Percentiles rank a stretch among this genome's conserved stretches.
phyloP scores from a whole-genome alignment of 1,140 invertebrate genomes.

The Homalodisca vitripennis region DNA sequence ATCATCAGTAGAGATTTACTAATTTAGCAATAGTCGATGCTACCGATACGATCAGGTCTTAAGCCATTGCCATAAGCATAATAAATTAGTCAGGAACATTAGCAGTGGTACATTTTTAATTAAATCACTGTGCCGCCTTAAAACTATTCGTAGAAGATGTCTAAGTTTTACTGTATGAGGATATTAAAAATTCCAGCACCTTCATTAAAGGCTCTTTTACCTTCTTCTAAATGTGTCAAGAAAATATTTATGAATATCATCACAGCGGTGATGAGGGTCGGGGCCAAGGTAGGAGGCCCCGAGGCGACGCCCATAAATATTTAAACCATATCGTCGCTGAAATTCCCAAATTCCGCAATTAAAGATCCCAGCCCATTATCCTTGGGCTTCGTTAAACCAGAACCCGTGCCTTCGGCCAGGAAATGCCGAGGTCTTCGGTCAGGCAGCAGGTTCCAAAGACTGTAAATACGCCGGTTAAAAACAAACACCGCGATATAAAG shows the following conservation, averaged over 20 bases:
- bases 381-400: not conserved
- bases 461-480: constrained; percentile 1
- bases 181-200: constrained; percentile 21
- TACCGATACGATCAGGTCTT: too few relatives aligned
- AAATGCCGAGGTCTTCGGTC: not conserved
- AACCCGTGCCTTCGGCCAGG: not conserved
- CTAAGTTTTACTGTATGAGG: not conserved
- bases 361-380: constrained; percentile 5
- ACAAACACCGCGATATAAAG: constrained; percentile 15
- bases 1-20: too few relatives aligned
- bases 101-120: too few relatives aligned
- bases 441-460: not conserved
- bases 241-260: constrained; percentile 24
- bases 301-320: constrained; percentile 11
- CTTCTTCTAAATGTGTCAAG: constrained; percentile 13
- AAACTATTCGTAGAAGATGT: not conserved
- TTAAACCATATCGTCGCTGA: constrained; percentile 21
- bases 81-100: too few relatives aligned
- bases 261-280: constrained; percentile 12
- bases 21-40: too few relatives aligned
- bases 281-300: not conserved
- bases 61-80: too few relatives aligned
- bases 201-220: constrained; percentile 15
- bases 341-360: constrained; percentile 22
- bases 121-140: too few relatives aligned